Conservation (phyloP, 2,797 vertebrate species). For the Anguilla pacifica region DNA sequence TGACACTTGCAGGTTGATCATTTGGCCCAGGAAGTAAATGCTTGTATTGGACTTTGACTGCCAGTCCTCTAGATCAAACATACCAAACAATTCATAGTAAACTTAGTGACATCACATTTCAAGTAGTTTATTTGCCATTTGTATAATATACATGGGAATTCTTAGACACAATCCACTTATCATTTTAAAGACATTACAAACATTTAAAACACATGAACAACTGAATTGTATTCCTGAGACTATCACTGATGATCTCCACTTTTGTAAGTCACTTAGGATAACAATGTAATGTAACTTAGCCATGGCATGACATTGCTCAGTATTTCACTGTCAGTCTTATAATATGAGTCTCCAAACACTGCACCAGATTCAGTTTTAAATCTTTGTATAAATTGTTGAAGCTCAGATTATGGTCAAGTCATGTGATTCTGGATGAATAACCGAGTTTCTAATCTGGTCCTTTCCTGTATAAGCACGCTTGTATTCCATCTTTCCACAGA, state of each 20-base stretch:
- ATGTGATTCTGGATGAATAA: background rate
- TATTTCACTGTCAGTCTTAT: background rate
- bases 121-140: too few species aligned
- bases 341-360: background rate
- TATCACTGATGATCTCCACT: too few species aligned
- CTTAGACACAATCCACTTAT: too few species aligned
- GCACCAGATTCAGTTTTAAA: background rate
- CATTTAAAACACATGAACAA: too few species aligned
- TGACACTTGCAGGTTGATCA: conserved; percentile 21
- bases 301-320: background rate
- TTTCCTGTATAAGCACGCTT: background rate
- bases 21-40: conserved; percentile 20
- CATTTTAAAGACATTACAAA: too few species aligned
- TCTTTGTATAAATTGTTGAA: background rate
- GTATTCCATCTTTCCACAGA: background rate
- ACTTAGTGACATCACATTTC: background rate
- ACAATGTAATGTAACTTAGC: background rate
- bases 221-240: too few species aligned
- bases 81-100: background rate
- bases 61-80: conserved; percentile 8
- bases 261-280: too few species aligned
- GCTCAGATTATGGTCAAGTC: background rate
- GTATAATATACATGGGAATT: too few species aligned
- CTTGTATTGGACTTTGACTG: background rate
- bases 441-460: background rate